Base-by-base conservation (phyloP, 2,888 invertebrate species). In the Stegana nigrithorax region DNA sequence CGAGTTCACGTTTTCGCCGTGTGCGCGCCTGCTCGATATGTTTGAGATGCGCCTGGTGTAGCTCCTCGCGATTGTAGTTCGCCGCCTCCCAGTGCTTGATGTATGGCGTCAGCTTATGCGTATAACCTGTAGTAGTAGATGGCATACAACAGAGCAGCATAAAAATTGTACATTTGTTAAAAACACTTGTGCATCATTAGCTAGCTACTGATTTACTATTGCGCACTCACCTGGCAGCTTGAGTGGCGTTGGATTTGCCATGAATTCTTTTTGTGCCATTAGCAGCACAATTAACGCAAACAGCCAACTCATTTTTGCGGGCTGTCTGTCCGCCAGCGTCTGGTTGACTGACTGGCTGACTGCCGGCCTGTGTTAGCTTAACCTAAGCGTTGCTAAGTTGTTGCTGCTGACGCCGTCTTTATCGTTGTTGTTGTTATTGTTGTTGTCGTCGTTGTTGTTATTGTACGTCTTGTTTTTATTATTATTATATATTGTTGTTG, bases 21-120 rank as follows among this genome's bases (percentile, higher is more conserved):
- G 81, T 81, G 29, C 79, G 80, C 56, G 83, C 80, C 64, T 85
- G 83, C 66, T 84, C 82, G 75, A 83, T 78, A 73, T 86, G 86
- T 60, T 81, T 77, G 60, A 81, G 79, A 70, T 85, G 84, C n/a
- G 85, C 86, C 39, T 76, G 77, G 66, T 83, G 82, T 64, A 86
- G 71, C 62, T 79, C 73, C 10, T 69, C 65, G 61, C 85, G 90
- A 86, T 92, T 91, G 87, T 93, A 94, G 83, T 88, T 88, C 74
- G 93, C 91, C 67, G 92, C 90, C 86, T 94, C 93, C 89, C 91
- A 94, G 86, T 93, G 91, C 67, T 90, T 89, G 83, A 94, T 92
- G 87, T 91, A 92, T 69, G 92, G 92, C 80, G 91, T 91, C 83
- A 93, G 74, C 65, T 76, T 82, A 70, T 81, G 78, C 71, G 83